Evolutionary conservation across 2,113 vertebrate species (phyloP), one percentile per base, ranked within the genome.

Genomic region (Lasiurus cinereus): DNA sequence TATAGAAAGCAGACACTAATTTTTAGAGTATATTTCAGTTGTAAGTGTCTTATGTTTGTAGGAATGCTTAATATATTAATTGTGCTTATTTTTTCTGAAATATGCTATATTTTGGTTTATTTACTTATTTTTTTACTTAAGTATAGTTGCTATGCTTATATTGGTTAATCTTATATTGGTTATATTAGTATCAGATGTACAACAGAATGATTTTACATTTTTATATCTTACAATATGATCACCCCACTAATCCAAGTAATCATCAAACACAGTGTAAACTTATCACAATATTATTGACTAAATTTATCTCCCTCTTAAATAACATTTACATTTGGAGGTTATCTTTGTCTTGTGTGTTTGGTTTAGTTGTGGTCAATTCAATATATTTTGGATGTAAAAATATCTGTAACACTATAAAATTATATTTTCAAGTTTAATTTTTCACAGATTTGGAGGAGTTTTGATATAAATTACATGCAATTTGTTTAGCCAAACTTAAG

Each of bases 371-470:
- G 11, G 24, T 29, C n/a, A 54, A 52, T 27, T 72, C 82, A 86
- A 29, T 12, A 78, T 48, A 54, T 21, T 70, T 1, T 33, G 27
- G 4, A 91, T 93, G 27, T 46, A 92, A 72, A 83, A 33, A 73
- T 59, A 76, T 52, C 70, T 87, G 7, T 29, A 33, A n/a, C 2
- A 36, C 27, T 92, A 72, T 29, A 67, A 74, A 95, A 79, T 56
- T 86, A 59, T 22, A 93, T 64, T 83, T 93, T 90, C 11, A 80
- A 31, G 6, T 93, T 89, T 59, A 59, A 8, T 66, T 72, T 72
- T 83, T 87, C 3, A 79, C 90, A 64, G 29, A 69, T 29, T 73
- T 21, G 13, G 12, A 59, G 19, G 7, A 6, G 33, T 56, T 92
- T 52, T 73, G 15, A 8, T 73, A 9, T 33, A 94, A 80, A 64